Conservation (phyloP, 2,113 vertebrate genomes). For the Vulpes vulpes region DNA sequence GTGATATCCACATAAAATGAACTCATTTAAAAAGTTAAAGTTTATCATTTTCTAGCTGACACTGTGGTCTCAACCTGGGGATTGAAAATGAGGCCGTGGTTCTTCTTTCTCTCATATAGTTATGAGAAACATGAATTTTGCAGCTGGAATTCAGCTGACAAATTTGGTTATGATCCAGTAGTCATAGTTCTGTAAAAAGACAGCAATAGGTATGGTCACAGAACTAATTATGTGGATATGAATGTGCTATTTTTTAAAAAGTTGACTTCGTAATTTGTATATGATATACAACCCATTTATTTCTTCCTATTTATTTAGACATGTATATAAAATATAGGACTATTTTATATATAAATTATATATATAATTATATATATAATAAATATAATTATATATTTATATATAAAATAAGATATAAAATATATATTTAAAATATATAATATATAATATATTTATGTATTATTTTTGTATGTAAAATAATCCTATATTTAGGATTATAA, state of each 20-base stretch:
- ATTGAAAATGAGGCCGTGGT: slow-evolving; percentile 10
- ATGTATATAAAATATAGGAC: background rate
- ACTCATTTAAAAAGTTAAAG: slow-evolving; percentile 46
- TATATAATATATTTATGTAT: too few relatives aligned
- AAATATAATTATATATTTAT: too few relatives aligned
- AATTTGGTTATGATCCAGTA: slow-evolving; percentile 8
- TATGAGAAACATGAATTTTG: slow-evolving; percentile 28
- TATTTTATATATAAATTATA: too few relatives aligned
- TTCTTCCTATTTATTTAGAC: slow-evolving; percentile 43
- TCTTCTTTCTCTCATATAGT: background rate
- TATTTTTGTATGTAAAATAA: too few relatives aligned
- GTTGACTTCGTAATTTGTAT: background rate
- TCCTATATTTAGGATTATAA: too few relatives aligned
- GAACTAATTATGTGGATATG: slow-evolving; percentile 41
- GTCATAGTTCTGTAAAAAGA: slow-evolving; percentile 34
- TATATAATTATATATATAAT: too few relatives aligned
- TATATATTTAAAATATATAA: too few relatives aligned
- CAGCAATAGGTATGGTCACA: background rate
- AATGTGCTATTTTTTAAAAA: background rate
- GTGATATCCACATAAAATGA: slow-evolving; percentile 40
- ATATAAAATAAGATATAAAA: too few relatives aligned
- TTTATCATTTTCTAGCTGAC: slow-evolving; percentile 34
- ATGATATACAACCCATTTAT: background rate
- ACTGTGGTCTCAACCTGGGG: background rate
- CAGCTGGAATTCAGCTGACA: slow-evolving; percentile 37